Evolutionary conservation across 2,888 invertebrate species (phyloP), one percentile per base, ranked within the genome.

Genomic region (Tortricodes alternella): DNA sequence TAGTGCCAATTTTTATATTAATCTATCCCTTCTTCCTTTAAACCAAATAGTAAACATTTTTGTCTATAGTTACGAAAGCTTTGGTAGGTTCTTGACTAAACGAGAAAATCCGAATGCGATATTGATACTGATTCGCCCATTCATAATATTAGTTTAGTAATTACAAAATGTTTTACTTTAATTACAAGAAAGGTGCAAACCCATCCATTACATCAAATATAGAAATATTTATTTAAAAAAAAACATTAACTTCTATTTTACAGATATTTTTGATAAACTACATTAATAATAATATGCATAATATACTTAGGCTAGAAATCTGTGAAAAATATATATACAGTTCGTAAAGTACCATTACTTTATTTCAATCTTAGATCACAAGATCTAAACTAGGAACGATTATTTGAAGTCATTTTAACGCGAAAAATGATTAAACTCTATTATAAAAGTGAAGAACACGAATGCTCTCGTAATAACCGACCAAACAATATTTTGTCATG

Each of bases 371-470:
- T 73, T 73, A 73, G 61, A 65, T 67, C 67, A 70, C 68, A 65
- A 68, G 59, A 68, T 66, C 62, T 67, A 62, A 76, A 71, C 76
- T 78, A 80, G 78, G 78, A 80, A 81, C 78, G 71, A 78, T 73
- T 71, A 70, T 71, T 44, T 70, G 35, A 62, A 60, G 51, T 58
- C 53, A 53, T 39, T 56, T 58, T 61, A 62, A 61, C 59, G 41
- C 35, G 27, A 35, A 43, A 49, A 44, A 56, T 27, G 9, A 32
- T 50, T 38, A 35, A 50, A 50, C 37, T 50, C 29, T 56, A 56
- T 11, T 18, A 24, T 53, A n/a, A 56, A 48, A 55, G 48, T 27
- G 48, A 49, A 41, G 27, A 55, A 37, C 34, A 35, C 35, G 27
- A 43, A 35, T 19, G 41, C 35, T 37, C 48, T 55, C 34, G 32